Evolutionary conservation across 2,797 vertebrate genomes (phyloP).

Genomic region (Xyrichtys novacula): DNA sequence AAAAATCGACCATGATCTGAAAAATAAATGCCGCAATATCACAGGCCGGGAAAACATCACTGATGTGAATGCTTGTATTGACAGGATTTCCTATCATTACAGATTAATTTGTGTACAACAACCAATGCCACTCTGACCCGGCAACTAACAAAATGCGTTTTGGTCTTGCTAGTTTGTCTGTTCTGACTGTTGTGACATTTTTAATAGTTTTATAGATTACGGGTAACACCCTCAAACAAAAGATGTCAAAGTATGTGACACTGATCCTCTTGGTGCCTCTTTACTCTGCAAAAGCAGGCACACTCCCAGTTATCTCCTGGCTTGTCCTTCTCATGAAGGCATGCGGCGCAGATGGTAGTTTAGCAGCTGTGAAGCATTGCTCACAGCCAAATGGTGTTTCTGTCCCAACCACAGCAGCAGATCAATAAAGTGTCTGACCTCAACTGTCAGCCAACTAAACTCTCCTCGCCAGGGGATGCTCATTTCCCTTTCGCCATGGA

Average conservation of each 20-base stretch:
- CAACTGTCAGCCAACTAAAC: slow-evolving; percentile 70
- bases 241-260: not conserved
- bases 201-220: not conserved
- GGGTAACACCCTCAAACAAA: not conserved
- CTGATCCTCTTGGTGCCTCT: not conserved
- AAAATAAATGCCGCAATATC: too few relatives aligned
- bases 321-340: slow-evolving; percentile 51
- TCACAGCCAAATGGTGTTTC: slow-evolving; percentile 69
- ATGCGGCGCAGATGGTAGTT: slow-evolving; percentile 50
- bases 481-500: slow-evolving; percentile 24
- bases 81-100: too few relatives aligned
- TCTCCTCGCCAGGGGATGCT: slow-evolving; percentile 37
- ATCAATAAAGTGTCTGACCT: slow-evolving; percentile 78
- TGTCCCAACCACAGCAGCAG: slow-evolving; percentile 60
- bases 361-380: slow-evolving; percentile 57
- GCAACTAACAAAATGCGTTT: too few relatives aligned
- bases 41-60: too few relatives aligned
- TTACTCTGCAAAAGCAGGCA: slow-evolving; percentile 3
- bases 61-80: too few relatives aligned
- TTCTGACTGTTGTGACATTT: not conserved
- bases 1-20: too few relatives aligned
- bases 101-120: too few relatives aligned
- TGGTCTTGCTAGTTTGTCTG: too few relatives aligned
- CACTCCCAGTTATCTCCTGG: slow-evolving; percentile 47
- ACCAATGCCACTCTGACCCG: too few relatives aligned